A percentile compares a stretch with the other conserved stretches of the same genome.
These are phyloP conservation scores for Lagorchestes hirsutus DNA, from an alignment of 2,797 vertebrate species.

Conservation along the genomic window DNA sequence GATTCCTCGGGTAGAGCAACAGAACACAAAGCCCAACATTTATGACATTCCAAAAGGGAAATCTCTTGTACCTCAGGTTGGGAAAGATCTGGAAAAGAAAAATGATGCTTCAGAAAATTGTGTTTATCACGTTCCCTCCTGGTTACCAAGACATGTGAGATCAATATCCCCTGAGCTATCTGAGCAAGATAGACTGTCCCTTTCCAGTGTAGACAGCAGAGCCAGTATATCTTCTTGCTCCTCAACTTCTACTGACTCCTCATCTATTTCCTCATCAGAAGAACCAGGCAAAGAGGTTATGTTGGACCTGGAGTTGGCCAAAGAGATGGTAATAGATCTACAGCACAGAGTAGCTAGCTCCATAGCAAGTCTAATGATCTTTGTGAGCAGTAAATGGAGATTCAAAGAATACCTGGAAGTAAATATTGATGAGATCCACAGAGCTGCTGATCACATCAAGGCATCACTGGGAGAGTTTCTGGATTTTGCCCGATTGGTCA, in stretches of 20 bases:
- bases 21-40: slow-evolving; percentile 78
- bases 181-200: slow-evolving; percentile 70
- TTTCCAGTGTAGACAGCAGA: slow-evolving; percentile 84
- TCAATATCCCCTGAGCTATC: background rate
- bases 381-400: slow-evolving; percentile 95
- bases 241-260: slow-evolving; percentile 69
- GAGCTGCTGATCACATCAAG: slow-evolving; percentile 87
- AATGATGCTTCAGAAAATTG: background rate
- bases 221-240: slow-evolving; percentile 91
- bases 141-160: slow-evolving; percentile 35
- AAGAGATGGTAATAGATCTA: slow-evolving; percentile 87
- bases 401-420: slow-evolving; percentile 89
- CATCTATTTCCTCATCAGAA: slow-evolving; percentile 83
- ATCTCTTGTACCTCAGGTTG: background rate
- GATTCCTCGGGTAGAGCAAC: slow-evolving; percentile 72
- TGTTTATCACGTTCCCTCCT: slow-evolving; percentile 6
- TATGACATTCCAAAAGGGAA: slow-evolving; percentile 85
- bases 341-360: slow-evolving; percentile 90
- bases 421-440: slow-evolving; percentile 89
- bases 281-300: slow-evolving; percentile 87
- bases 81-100: slow-evolving; percentile 31
- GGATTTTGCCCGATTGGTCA: slow-evolving; percentile 89
- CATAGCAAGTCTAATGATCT: slow-evolving; percentile 91
- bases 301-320: slow-evolving; percentile 88
- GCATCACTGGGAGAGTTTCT: slow-evolving; percentile 89